Base-by-base conservation (phyloP, 30 jellyfish, hydroid and myxozoan species). In the Cassiopea andromeda region DNA sequence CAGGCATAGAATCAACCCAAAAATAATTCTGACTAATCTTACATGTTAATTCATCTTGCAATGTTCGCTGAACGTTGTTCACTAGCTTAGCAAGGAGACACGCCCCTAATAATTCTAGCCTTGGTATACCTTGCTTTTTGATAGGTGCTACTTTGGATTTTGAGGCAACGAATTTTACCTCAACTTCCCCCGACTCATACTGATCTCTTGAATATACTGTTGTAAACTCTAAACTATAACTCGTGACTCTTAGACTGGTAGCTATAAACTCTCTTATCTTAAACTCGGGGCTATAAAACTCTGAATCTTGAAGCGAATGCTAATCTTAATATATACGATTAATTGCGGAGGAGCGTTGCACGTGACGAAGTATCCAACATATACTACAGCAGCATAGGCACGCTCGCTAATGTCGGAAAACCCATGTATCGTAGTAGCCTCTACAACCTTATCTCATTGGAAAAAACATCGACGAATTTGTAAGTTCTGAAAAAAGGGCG, bases 101-200 rank as follows among this genome's bases (percentile, higher is more conserved):
- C 44, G 83, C 83, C 60, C 83, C 83, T 74, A 10, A 67, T 74
- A 74, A 74, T 38, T 74, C 83, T 7, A 74, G 10, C 61, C 44
- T 74, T 5, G 83, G 83, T 6, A 74, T 74, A 2, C 69, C 44
- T 38, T 74, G 44, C 44, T 67, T 10, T 12, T 7, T 10, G 44
- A 74, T 46, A 6, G 83, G 83, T 6, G 69, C 19, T 13, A 74
- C 83, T 67, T 46, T 74, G 5, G 83, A 9, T 67, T 74, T 74
- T 14, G 83, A 19, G 6, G 83, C 69, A 46, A 74, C 48, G 19
- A 74, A 38, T 27, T 27, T 50, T 45, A 78, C 77, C 6, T 7
- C 66, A 7, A 74, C 47, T 4, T 74, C 83, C 18, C 83, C 83
- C 9, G 69, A 10, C 6, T 74, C 83, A 46, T 74, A 74, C 83